Percentiles rank a stretch among this genome's conserved stretches.
These are phyloP conservation scores for Dendrocincla tyrannina DNA, from an alignment of 2,797 vertebrate species.

Conservation along the genomic window DNA sequence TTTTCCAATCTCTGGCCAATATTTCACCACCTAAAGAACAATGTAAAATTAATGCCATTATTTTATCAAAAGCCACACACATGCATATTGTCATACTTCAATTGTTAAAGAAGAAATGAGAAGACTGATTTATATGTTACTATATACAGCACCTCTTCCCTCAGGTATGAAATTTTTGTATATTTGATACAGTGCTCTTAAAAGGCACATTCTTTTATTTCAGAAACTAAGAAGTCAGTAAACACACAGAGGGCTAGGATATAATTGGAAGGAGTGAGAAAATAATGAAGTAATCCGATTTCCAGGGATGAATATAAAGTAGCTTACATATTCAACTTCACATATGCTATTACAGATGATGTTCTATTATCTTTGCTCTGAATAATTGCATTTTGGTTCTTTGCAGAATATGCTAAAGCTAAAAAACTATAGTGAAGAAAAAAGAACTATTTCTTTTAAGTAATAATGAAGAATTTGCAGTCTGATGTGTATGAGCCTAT, in stretches of 20 bases:
- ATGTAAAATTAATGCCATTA: neutral
- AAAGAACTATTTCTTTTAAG: neutral
- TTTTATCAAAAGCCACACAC: neutral
- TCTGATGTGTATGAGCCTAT: neutral
- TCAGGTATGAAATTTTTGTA: neutral
- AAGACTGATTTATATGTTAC: neutral
- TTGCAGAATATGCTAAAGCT: neutral
- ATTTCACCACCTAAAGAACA: constrained; percentile 91
- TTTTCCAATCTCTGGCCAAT: constrained; percentile 99
- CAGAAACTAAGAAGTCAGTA: neutral
- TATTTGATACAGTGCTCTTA: neutral
- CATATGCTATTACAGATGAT: neutral
- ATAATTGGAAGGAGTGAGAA: neutral
- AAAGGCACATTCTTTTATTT: neutral
- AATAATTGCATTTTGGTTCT: neutral
- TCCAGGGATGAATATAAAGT: neutral
- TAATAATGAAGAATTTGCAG: neutral
- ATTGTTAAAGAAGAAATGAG: neutral
- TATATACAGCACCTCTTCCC: neutral
- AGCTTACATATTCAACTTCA: neutral
- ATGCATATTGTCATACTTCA: neutral
- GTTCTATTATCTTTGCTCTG: neutral
- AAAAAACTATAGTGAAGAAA: neutral
- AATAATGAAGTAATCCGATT: neutral
- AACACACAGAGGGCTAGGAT: neutral